Percentiles rank a stretch among this genome's conserved stretches.
Evolutionary conservation across 2,797 vertebrate species (phyloP).

Genomic region (Eulemur mongoz): DNA sequence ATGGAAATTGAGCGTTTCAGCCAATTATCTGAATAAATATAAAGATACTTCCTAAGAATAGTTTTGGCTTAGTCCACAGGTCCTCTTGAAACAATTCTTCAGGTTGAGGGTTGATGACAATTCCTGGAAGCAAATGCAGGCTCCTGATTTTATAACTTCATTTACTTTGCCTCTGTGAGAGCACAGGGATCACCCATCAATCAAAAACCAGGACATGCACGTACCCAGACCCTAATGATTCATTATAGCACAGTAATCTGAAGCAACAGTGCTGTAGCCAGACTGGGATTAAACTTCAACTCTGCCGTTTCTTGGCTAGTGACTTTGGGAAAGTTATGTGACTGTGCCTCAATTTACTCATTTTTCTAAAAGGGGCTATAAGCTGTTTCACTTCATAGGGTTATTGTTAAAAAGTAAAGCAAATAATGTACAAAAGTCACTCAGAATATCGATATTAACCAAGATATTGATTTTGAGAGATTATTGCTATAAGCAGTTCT

Average conservation of each 20-base stretch:
- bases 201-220: background rate
- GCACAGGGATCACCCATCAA: background rate
- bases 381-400: background rate
- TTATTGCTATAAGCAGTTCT: background rate
- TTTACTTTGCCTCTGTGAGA: slow-evolving; percentile 5
- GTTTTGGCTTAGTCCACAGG: background rate
- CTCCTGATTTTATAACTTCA: background rate
- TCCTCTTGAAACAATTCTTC: background rate
- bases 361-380: background rate
- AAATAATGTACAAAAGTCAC: background rate
- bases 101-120: background rate
- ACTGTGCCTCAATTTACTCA: background rate
- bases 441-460: background rate
- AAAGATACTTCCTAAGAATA: background rate
- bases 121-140: background rate
- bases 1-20: slow-evolving; percentile 49
- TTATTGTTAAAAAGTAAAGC: background rate
- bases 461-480: background rate
- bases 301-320: background rate
- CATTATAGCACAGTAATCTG: background rate
- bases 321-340: background rate
- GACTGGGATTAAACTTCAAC: background rate
- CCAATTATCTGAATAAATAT: slow-evolving; percentile 43
- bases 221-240: background rate
- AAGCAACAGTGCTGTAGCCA: background rate